These are phyloP conservation scores for Pogonomyrmex californicus DNA, from an alignment of 1,140 invertebrate genomes.

Conservation along the genomic window DNA sequence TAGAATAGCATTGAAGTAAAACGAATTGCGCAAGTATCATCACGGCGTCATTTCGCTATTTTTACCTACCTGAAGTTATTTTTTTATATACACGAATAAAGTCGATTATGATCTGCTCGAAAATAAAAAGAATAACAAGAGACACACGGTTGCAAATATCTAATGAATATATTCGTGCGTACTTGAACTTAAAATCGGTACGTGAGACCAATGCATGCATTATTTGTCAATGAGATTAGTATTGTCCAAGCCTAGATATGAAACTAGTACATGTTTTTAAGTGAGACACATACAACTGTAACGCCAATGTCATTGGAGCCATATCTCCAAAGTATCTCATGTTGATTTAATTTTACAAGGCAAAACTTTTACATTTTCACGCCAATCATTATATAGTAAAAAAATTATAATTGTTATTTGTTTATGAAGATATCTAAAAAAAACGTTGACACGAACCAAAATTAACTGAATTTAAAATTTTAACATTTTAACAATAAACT, in stretches of 20 bases:
- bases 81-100: neutral
- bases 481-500: neutral
- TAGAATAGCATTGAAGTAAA: slow-evolving; percentile 34
- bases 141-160: slow-evolving; percentile 63
- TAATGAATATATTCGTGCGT: slow-evolving; percentile 58
- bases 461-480: neutral
- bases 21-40: slow-evolving; percentile 38
- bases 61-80: neutral
- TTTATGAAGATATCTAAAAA: slow-evolving; percentile 4
- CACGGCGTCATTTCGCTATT: neutral
- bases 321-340: slow-evolving; percentile 32
- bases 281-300: slow-evolving; percentile 13
- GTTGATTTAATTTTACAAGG: slow-evolving; percentile 64
- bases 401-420: neutral
- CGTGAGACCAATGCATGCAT: slow-evolving; percentile 79
- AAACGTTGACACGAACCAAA: neutral
- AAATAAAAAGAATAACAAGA: slow-evolving; percentile 39
- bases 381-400: neutral
- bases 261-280: slow-evolving; percentile 63
- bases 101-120: neutral
- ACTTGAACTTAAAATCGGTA: slow-evolving; percentile 81
- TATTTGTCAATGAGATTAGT: slow-evolving; percentile 81
- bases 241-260: slow-evolving; percentile 77
- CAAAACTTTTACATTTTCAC: slow-evolving; percentile 36
- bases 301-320: slow-evolving; percentile 46